These are phyloP conservation scores for Stegana nigrithorax DNA, from an alignment of 2,888 invertebrate species.

Conservation along the genomic window DNA sequence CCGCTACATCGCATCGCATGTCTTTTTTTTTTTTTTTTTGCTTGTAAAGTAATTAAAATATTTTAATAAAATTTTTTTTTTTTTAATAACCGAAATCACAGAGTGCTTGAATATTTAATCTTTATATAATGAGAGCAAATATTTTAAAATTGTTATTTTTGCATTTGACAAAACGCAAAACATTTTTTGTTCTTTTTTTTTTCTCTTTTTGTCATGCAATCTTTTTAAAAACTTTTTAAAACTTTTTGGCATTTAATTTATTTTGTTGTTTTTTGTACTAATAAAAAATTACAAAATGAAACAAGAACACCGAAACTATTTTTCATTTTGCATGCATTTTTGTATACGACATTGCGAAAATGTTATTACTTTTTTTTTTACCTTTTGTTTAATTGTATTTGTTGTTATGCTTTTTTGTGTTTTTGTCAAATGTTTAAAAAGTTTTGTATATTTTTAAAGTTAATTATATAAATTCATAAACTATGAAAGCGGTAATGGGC, in stretches of 20 bases:
- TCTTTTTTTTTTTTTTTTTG: constrained; percentile 36
- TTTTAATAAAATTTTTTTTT: constrained; percentile 23
- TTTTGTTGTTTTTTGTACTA: no score
- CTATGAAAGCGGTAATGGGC: constrained; percentile 40
- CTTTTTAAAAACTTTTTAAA: constrained; percentile 40
- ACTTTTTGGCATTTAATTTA: constrained; percentile 40
- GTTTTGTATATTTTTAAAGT: no score
- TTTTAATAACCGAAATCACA: constrained; percentile 22
- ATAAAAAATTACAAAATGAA: constrained; percentile 44
- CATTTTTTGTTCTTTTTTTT: constrained; percentile 17
- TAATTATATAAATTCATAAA: not conserved
- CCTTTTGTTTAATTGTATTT: constrained; percentile 4
- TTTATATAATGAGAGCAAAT: constrained; percentile 3
- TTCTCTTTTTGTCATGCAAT: constrained; percentile 42
- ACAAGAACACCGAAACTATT: constrained; percentile 35
- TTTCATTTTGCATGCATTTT: constrained; percentile 23
- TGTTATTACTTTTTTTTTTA: constrained; percentile 35
- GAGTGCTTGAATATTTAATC: not conserved
- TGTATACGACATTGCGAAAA: constrained; percentile 28
- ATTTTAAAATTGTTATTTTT: constrained; percentile 41
- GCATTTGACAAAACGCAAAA: constrained; percentile 63
- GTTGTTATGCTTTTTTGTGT: constrained; percentile 40
- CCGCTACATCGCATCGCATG: no score
- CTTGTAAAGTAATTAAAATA: constrained; percentile 18
- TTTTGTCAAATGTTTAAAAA: constrained; percentile 58